Percentiles rank a stretch among this genome's conserved stretches.
These are phyloP conservation scores for Erannis defoliaria DNA, from an alignment of 2,888 invertebrate species.

Conservation along the genomic window DNA sequence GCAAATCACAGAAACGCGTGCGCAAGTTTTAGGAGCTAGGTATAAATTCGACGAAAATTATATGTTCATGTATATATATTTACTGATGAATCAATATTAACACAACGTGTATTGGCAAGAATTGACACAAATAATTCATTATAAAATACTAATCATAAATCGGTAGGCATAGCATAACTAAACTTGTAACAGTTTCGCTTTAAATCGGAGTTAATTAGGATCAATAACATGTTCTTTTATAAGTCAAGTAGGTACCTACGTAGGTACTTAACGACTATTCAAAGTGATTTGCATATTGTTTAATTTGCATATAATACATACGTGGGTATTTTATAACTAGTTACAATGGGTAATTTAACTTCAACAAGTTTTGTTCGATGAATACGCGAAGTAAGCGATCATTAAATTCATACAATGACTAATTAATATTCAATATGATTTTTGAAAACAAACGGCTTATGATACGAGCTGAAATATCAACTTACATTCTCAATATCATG, in stretches of 20 bases:
- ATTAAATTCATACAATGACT: conserved; percentile 38
- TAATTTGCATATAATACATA: conserved; percentile 36
- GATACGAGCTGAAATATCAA: conserved; percentile 27
- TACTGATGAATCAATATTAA: conserved; percentile 29
- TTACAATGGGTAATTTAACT: conserved; percentile 34
- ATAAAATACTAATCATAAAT: conserved; percentile 32
- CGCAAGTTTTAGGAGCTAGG: conserved; percentile 59
- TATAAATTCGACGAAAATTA: conserved; percentile 40
- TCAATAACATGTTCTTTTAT: background rate
- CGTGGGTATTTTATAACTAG: conserved; percentile 24
- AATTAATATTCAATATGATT: conserved; percentile 34
- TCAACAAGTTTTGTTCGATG: conserved; percentile 37
- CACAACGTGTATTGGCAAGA: conserved; percentile 44
- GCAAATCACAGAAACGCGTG: conserved; percentile 83
- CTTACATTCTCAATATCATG: conserved; percentile 37
- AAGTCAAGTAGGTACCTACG: background rate
- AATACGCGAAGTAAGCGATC: conserved; percentile 34
- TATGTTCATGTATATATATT: conserved; percentile 1
- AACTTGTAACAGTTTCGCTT: conserved; percentile 4
- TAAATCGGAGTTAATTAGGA: background rate
- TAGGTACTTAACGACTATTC: conserved; percentile 6
- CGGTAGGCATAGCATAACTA: conserved; percentile 12
- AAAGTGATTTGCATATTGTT: conserved; percentile 48
- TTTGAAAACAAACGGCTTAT: conserved; percentile 35
- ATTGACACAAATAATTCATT: conserved; percentile 26